Evolutionary conservation across 2,797 vertebrate genomes (phyloP), one percentile per base, ranked within the genome.

Genomic region (Pterois miles): DNA sequence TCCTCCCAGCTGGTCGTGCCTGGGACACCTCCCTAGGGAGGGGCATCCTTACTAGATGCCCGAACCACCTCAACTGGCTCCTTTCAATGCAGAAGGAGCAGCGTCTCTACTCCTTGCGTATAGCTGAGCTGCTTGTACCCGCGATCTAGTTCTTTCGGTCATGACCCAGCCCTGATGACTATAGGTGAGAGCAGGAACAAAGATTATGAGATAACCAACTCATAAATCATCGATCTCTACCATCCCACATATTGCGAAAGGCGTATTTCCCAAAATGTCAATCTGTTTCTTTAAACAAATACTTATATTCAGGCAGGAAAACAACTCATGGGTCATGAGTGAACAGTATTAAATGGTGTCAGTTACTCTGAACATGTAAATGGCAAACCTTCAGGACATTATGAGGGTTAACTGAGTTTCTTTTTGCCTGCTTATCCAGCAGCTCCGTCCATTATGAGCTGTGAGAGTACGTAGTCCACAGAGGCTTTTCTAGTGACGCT

Each of bases 401-500:
- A 38, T 25, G 11, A 65, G 60, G n/a, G 27, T 27, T 63, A 8
- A 18, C 11, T 31, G 33, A 57, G 34, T 20, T 60, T 65, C 9
- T 31, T 54, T 29, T 63, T 48, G 10, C 10, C 18, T 46, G 50
- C 22, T 83, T 66, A 59, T 79, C 65, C 63, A 54, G 0, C 34
- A 34, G 66, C 60, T 72, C 27, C 48, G 58, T 18, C 53, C 62
- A 5, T 13, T 29, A 70, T 65, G 65, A 90, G 48, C 77, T 69
- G 6, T 76, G 80, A 65, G 65, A 71, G 48, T 67, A 16, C 74
- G 9, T 74, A 86, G 76, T 86, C 82, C 78, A 87, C 53, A 65
- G 70, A 83, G 86, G 72, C 84, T 82, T 86, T 83, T 86, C 88
- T 80, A 75, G 79, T 78, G 64, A 81, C 0, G 9, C 63, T 86